phyloP scores from a whole-genome alignment of 2,888 invertebrate species.

The Sepioteuthis lessoniana region DNA sequence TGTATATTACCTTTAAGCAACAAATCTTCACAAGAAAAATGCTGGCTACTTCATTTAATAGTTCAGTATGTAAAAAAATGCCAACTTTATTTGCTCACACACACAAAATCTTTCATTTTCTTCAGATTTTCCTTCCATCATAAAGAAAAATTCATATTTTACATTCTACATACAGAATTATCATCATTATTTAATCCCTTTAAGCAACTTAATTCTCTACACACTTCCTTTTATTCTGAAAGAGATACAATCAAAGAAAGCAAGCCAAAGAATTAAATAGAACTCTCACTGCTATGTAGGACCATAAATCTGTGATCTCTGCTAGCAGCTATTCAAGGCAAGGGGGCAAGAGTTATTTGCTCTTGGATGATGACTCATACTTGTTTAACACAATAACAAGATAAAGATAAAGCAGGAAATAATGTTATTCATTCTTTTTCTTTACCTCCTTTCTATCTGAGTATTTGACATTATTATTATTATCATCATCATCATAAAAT shows the following conservation, averaged over 20 bases:
- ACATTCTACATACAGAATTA: neutral
- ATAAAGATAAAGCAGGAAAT: neutral
- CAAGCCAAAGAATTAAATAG: neutral
- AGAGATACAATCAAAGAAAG: neutral
- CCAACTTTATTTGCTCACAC: no score
- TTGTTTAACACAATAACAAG: neutral
- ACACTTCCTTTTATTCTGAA: neutral
- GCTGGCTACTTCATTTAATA: no score
- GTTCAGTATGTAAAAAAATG: no score
- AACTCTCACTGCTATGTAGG: neutral
- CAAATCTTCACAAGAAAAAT: no score
- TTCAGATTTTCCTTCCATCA: neutral
- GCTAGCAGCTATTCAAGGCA: neutral
- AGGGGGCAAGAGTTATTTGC: neutral
- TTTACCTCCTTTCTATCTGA: neutral
- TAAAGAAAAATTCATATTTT: neutral
- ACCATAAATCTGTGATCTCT: constrained; percentile 3
- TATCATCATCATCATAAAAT: neutral
- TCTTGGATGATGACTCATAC: constrained; percentile 24
- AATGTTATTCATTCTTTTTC: neutral
- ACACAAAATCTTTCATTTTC: no score
- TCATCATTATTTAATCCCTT: neutral
- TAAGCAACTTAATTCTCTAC: neutral
- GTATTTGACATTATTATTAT: neutral
- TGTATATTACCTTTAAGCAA: no score